Evolutionary conservation across 1,140 invertebrate genomes (phyloP).

Genomic region (Drosophila cardini): DNA sequence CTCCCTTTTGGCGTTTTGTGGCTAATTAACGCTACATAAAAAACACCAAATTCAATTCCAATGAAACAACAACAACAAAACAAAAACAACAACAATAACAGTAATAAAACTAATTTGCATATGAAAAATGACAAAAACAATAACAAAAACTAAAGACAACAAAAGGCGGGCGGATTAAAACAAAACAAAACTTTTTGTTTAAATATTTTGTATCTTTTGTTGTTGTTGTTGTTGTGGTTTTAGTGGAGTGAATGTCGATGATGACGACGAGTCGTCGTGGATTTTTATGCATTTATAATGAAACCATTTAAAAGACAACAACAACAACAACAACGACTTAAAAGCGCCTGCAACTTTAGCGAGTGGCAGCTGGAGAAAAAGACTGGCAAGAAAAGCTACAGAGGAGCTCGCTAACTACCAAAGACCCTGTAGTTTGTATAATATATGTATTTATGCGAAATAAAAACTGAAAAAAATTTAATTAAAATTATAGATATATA

Average conservation of each 20-base stretch:
- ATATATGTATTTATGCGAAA: too few relatives aligned
- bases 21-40: constrained; percentile 73
- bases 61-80: constrained; percentile 47
- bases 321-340: constrained; percentile 32
- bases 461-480: too few relatives aligned
- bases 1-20: constrained; percentile 28
- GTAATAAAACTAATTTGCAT: constrained; percentile 66
- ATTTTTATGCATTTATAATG: constrained; percentile 78
- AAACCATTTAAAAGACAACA: constrained; percentile 65
- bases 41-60: constrained; percentile 48
- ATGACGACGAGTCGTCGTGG: constrained; percentile 38
- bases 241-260: constrained; percentile 52
- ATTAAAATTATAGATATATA: too few relatives aligned
- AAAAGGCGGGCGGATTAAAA: constrained; percentile 57
- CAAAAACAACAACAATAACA: constrained; percentile 36
- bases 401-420: too few relatives aligned
- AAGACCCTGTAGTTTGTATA: too few relatives aligned
- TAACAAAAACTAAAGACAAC: constrained; percentile 37
- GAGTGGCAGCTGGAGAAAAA: constrained; percentile 37
- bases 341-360: constrained; percentile 43
- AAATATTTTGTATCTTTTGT: constrained; percentile 31
- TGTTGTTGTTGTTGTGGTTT: constrained; percentile 34
- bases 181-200: constrained; percentile 43
- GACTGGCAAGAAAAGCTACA: not conserved
- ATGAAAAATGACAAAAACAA: constrained; percentile 63